These are phyloP conservation scores for Aplochiton taeniatus DNA, from an alignment of 2,797 vertebrate genomes.

Conservation along the genomic window DNA sequence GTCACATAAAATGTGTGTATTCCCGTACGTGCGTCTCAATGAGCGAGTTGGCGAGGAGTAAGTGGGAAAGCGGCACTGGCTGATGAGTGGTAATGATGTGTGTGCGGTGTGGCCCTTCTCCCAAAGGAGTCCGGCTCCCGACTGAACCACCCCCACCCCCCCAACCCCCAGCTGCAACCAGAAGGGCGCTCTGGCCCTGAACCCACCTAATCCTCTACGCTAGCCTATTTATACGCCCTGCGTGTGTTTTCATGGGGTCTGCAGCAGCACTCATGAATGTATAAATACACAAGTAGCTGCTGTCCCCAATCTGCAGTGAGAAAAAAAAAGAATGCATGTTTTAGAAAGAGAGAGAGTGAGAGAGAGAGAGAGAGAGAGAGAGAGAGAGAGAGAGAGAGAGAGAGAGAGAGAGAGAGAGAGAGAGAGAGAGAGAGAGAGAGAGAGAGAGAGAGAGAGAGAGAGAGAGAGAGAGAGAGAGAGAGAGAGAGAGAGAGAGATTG, in stretches of 20 bases:
- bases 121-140: slow-evolving; percentile 22
- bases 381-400: background rate
- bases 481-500: background rate
- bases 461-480: background rate
- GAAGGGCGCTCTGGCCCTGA: slow-evolving; percentile 59
- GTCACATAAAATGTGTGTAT: background rate
- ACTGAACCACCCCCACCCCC: slow-evolving; percentile 6
- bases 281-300: slow-evolving; percentile 70
- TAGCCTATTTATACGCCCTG: slow-evolving; percentile 63
- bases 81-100: slow-evolving; percentile 77
- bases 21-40: slow-evolving; percentile 5
- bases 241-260: slow-evolving; percentile 52
- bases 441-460: slow-evolving; percentile 8
- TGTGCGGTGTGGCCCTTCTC: slow-evolving; percentile 54
- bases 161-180: slow-evolving; percentile 36
- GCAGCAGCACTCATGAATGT: slow-evolving; percentile 62
- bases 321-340: slow-evolving; percentile 15
- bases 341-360: background rate
- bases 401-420: background rate
- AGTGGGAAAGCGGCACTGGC: slow-evolving; percentile 61
- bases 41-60: slow-evolving; percentile 55
- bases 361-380: background rate
- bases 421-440: background rate
- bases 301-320: slow-evolving; percentile 39
- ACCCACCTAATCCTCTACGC: slow-evolving; percentile 66